phyloP scores from a whole-genome alignment of 1,140 invertebrate species.

The Drosophila burlai region DNA sequence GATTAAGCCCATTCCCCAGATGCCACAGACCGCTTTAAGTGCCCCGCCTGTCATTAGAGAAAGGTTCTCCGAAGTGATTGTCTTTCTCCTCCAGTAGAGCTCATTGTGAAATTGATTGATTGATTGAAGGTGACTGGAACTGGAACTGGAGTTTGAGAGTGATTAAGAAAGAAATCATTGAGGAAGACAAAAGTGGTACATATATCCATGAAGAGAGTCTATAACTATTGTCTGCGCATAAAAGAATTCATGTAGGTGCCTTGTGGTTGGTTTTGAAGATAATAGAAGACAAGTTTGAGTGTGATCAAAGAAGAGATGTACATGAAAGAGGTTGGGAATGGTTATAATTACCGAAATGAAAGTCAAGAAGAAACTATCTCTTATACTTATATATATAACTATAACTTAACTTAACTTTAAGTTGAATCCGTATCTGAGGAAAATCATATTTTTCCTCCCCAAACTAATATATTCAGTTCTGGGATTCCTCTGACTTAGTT shows the following conservation, averaged over 20 bases:
- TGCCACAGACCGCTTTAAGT: slow-evolving; percentile 26
- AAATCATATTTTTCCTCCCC: too few species aligned
- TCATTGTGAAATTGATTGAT: slow-evolving; percentile 41
- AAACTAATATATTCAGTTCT: neutral
- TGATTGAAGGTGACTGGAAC: slow-evolving; percentile 35
- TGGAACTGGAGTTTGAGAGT: slow-evolving; percentile 26
- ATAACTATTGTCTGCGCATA: slow-evolving; percentile 10
- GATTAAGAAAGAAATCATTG: slow-evolving; percentile 38
- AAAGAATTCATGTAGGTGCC: slow-evolving; percentile 12
- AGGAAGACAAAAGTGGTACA: slow-evolving; percentile 3
- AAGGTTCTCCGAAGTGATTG: slow-evolving; percentile 37
- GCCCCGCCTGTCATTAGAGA: slow-evolving; percentile 39
- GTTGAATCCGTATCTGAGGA: too few species aligned
- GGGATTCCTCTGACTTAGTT: neutral
- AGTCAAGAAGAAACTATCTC: neutral
- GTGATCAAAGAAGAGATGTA: neutral
- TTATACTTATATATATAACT: too few species aligned
- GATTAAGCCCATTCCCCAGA: slow-evolving; percentile 61
- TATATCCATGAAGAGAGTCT: slow-evolving; percentile 1
- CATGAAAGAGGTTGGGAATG: neutral
- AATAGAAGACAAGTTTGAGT: slow-evolving; percentile 13
- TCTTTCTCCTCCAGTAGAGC: slow-evolving; percentile 26
- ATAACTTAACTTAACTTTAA: too few species aligned
- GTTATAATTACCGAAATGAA: neutral
- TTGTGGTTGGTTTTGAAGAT: slow-evolving; percentile 7